Evolutionary conservation across 2,797 vertebrate species (phyloP), one percentile per base, ranked within the genome.

Genomic region (Mallotus villosus): DNA sequence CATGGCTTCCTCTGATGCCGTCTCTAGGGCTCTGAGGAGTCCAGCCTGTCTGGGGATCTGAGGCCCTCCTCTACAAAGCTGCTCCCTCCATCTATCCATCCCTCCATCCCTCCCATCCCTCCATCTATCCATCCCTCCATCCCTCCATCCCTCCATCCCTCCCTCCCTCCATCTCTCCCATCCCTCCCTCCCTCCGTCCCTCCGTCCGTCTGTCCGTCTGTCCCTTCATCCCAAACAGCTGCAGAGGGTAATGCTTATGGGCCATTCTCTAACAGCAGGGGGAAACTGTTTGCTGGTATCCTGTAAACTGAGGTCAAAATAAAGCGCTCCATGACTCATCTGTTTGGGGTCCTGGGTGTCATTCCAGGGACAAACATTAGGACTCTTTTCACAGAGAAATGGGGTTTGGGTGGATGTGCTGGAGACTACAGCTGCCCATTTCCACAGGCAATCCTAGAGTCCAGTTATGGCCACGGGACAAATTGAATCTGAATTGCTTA

Each of bases 401-500:
- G 57, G 60, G 17, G 41, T 27, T 14, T 14, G 8, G 49, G 16
- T n/a, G 2, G 27, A 37, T 14, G 11, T 6, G 37, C 6, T 17
- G 27, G 64, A 34, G 16, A 14, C 74, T 19, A 6, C 67, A 49
- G 74, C 70, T 81, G 69, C 64, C 29, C 73, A 81, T 86, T 88
- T 83, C 85, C 84, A 74, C 77, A 74, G 70, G 81, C 70, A 77
- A 82, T 72, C 72, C 84, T 69, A 63, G 71, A 67, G 73, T 32
- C 69, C 67, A 27, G 67, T 81, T 78, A 77, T 67, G 75, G 83
- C 82, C 74, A 62, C 67, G 74, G 79, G 89, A 83, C 70, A 81
- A 83, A 86, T 72, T 34, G 76, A 81, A 78, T 78, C 80, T 77
- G 68, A 68, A 66, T 77, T 79, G 78, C 76, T 84, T 75, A 73